Evolutionary conservation across 2,888 invertebrate genomes (phyloP), one percentile per base, ranked within the genome.

Genomic region (Leistus spinibarbis): DNA sequence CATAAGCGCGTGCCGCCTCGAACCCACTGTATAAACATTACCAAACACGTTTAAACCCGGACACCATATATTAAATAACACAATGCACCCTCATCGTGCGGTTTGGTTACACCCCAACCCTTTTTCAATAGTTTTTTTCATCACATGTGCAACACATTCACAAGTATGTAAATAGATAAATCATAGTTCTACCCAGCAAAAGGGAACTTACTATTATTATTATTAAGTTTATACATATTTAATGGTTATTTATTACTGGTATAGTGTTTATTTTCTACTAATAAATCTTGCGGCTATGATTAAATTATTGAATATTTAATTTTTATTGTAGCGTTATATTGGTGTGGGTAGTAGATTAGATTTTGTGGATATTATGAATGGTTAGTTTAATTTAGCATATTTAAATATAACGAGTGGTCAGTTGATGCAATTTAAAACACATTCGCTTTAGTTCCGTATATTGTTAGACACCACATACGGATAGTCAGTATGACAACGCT

Each of bases 211-310:
- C 66, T 65, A 72, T 66, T 57, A 56, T 57, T 57, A 65, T 72
- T 72, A 72, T 72, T 72, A 72, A 72, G 54, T 40, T 57, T 57
- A 24, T 72, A 40, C 63, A 72, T 72, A 22, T 54, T 66, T 72
- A 72, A 72, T 72, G 66, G 72, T 72, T 72, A 72, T 72, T 65
- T 66, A 72, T 66, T 78, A 76, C 71, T 64, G 70, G 62, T 54
- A 54, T 74, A 40, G 76, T 79, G 77, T 79, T 79, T 79, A 77
- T 77, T 79, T 77, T 78, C 27, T 56, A 62, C 70, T 73, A 72
- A 78, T 78, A 79, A 70, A 76, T 71, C 56, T 10, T 71, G 3
- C 17, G 1, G 17, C n/a, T 13, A 24, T 60, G 66, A 76, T 67
- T 65, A 71, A 57, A 54, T 27, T 60, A 60, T n/a, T 60, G 19